Conservation (phyloP, 1,140 invertebrate species). For the Acyrthosiphon pisum region DNA sequence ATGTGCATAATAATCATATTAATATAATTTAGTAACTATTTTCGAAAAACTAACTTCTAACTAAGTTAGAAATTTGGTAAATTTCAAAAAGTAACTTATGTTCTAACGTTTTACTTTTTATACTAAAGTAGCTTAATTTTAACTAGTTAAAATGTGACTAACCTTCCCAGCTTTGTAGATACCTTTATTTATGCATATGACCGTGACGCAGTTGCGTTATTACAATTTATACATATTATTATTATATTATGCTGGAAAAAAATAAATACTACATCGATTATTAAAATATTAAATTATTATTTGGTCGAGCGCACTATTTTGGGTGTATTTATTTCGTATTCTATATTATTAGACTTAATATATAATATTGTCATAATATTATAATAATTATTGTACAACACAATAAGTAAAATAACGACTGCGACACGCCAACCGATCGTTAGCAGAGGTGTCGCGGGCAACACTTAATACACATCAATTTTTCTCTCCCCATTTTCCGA, state of each 20-base stretch:
- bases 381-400: neutral
- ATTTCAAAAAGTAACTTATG: no score
- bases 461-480: neutral
- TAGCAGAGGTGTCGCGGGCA: constrained; percentile 28
- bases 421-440: constrained; percentile 44
- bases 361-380: neutral
- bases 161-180: no score
- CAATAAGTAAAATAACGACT: neutral
- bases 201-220: neutral
- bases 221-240: no score
- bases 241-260: neutral
- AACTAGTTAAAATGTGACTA: no score
- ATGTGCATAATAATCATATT: neutral
- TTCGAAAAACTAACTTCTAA: no score
- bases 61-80: no score
- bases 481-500: neutral
- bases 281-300: constrained; percentile 8
- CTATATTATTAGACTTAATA: neutral
- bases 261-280: neutral
- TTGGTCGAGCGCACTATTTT: neutral
- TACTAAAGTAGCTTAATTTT: no score
- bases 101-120: no score
- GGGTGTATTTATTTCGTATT: no score
- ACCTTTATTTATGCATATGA: neutral
- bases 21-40: neutral